Evolutionary conservation across 2,113 vertebrate genomes (phyloP), one percentile per base, ranked within the genome.

Genomic region (Tragelaphus scriptus): DNA sequence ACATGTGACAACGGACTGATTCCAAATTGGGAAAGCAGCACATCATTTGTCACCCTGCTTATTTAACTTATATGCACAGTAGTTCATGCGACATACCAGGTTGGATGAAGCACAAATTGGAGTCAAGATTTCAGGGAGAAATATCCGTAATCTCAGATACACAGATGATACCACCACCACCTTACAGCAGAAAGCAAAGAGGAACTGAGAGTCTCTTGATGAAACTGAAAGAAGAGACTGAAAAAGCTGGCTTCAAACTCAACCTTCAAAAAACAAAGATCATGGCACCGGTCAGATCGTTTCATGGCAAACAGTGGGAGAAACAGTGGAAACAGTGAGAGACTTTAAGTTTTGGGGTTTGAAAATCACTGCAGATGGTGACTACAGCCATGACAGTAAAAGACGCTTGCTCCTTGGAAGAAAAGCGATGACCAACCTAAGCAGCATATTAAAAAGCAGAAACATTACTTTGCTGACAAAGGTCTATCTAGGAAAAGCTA

Each of bases 261-360:
- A 36, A 71, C 65, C 5, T 21, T 71, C n/a, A 71, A 71, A 71
- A 36, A 71, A 36, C 0, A 0, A 71, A 71, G n/a, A 71, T 36
- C 17, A 36, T 11, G n/a, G 65, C 3, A 68, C 32, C 0, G 0
- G n/a, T 71, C 32, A 71, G 17, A 19, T 5, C 2, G 0, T 71
- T 71, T 71, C 65, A 71, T 11, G 17, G 17, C 65, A 21, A 71
- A 11, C 17, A 21, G 5, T 2, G 4, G 65, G 17, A 36, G 65
- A 36, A 71, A 71, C 17, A 21, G n/a, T 71, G 4, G 4, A 11
- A 71, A 71, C 65, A 36, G 17, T 21, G n/a, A 71, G 8, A 36
- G 65, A 71, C n/a, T 68, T n/a, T n/a, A 63, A 7, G 7, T n/a
- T 9, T n/a, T 19, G 7, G 32, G 10, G 8, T n/a, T 68, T 8